Evolutionary conservation across 1,140 invertebrate genomes (phyloP).

Genomic region (Lordiphosa collinella): DNA sequence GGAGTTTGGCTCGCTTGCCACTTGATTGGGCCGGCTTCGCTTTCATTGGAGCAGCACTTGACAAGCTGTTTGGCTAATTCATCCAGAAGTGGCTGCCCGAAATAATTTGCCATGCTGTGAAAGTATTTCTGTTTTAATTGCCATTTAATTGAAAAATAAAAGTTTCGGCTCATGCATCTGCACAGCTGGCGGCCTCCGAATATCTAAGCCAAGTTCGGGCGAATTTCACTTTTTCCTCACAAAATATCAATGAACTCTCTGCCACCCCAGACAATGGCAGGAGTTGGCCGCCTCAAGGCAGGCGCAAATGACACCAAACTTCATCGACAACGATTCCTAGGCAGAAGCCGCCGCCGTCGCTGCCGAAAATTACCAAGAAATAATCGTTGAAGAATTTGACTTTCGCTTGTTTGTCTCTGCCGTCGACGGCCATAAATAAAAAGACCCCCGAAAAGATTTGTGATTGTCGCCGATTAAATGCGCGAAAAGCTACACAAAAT

Average conservation of each 20-base stretch:
- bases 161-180: conserved; percentile 39
- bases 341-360: conserved; percentile 41
- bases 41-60: conserved; percentile 49
- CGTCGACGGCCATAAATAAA: conserved; percentile 64
- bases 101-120: conserved; percentile 67
- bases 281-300: conserved; percentile 33
- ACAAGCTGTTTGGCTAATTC: conserved; percentile 70
- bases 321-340: conserved; percentile 37
- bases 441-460: conserved; percentile 58
- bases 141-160: conserved; percentile 72
- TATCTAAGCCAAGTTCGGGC: conserved; percentile 49
- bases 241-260: conserved; percentile 45
- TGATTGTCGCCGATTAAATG: conserved; percentile 73
- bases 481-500: conserved; percentile 43
- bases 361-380: conserved; percentile 57
- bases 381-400: conserved; percentile 74
- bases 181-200: conserved; percentile 46
- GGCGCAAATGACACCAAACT: conserved; percentile 54
- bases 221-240: conserved; percentile 43
- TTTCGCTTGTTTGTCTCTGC: conserved; percentile 64
- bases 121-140: conserved; percentile 71
- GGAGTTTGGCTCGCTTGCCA: conserved; percentile 45
- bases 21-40: conserved; percentile 57
- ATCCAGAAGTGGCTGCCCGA: conserved; percentile 66
- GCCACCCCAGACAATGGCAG: conserved; percentile 53